These are phyloP conservation scores for Trachymyrmex septentrionalis DNA, from an alignment of 1,140 invertebrate species.

Conservation along the genomic window DNA sequence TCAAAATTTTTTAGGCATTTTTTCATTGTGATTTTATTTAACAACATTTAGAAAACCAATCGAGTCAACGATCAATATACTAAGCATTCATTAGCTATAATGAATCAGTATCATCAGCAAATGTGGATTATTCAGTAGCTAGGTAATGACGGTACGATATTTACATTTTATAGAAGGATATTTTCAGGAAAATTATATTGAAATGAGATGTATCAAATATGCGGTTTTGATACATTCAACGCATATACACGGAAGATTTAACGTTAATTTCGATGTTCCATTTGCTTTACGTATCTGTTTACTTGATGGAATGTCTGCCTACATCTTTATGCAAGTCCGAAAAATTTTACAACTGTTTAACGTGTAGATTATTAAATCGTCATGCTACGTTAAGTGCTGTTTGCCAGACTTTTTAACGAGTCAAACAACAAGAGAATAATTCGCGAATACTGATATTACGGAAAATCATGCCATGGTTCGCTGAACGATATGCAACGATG, in stretches of 20 bases:
- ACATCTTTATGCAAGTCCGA: background rate
- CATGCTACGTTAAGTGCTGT: background rate
- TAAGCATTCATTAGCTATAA: background rate
- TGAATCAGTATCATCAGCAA: background rate
- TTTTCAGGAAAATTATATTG: constrained; percentile 5
- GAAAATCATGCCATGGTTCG: constrained; percentile 25
- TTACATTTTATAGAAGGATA: constrained; percentile 3
- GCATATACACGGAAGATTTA: background rate
- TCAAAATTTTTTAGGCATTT: background rate
- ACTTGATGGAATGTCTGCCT: background rate
- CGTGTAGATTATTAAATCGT: constrained; percentile 19
- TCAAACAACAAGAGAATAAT: background rate
- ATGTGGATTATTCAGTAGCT: background rate
- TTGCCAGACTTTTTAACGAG: constrained; percentile 22
- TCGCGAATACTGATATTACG: background rate
- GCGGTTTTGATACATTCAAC: background rate
- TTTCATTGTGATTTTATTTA: background rate
- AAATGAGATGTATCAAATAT: constrained; percentile 20
- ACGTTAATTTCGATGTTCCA: background rate
- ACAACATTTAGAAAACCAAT: background rate
- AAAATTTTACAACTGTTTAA: constrained; percentile 3
- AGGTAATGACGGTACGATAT: constrained; percentile 7
- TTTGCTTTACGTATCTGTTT: background rate
- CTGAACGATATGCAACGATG: constrained; percentile 41
- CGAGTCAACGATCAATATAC: too few species aligned